Evolutionary conservation across 2,888 invertebrate species (phyloP).

Genomic region (Chloroclystis v-ata): DNA sequence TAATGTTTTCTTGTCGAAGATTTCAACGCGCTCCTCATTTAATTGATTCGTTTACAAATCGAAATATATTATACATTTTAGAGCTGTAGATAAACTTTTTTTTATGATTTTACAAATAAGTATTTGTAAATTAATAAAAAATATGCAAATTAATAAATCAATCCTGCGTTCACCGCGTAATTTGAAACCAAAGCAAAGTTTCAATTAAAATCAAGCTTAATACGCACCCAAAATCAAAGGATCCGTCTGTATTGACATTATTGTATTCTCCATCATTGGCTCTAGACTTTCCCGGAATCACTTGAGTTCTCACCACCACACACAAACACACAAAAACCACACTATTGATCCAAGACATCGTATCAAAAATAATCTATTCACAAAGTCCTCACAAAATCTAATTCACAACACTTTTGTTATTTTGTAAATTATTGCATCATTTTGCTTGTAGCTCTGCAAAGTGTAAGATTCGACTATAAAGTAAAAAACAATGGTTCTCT

Average conservation of each 20-base stretch:
- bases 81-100: no score
- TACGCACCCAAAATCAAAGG: slow-evolving; percentile 83
- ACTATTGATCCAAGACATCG: slow-evolving; percentile 60
- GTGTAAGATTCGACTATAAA: slow-evolving; percentile 56
- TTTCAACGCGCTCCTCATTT: slow-evolving; percentile 7
- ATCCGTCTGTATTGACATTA: slow-evolving; percentile 83
- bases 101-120: no score
- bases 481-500: slow-evolving; percentile 60
- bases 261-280: slow-evolving; percentile 80
- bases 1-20: slow-evolving; percentile 5
- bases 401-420: slow-evolving; percentile 7
- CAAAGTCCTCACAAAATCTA: background rate
- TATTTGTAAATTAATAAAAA: no score
- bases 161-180: no score
- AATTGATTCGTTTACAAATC: no score
- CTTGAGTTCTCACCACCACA: slow-evolving; percentile 60
- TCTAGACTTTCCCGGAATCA: slow-evolving; percentile 66
- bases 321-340: slow-evolving; percentile 61
- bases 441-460: slow-evolving; percentile 38
- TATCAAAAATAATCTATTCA: slow-evolving; percentile 19
- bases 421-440: slow-evolving; percentile 38
- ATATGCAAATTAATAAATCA: no score
- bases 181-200: no score
- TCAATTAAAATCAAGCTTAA: no score
- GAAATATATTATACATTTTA: no score